phyloP scores from a whole-genome alignment of 1,140 invertebrate species.

The Drosophila chauvacae region DNA sequence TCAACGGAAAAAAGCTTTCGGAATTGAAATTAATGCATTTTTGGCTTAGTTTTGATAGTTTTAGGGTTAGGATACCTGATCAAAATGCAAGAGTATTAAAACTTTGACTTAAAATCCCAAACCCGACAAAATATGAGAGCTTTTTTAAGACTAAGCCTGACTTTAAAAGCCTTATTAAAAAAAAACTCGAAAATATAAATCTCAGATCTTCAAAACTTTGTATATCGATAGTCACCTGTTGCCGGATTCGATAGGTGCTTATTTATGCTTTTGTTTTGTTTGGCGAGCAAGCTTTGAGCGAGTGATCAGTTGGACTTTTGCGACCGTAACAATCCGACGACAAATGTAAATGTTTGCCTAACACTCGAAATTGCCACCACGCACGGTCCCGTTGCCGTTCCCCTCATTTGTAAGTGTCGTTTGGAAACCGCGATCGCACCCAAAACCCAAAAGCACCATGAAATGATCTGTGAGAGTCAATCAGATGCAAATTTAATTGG shows the following conservation, averaged over 20 bases:
- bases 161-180: background rate
- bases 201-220: background rate
- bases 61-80: background rate
- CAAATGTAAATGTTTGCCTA: conserved; percentile 23
- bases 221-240: conserved; percentile 14
- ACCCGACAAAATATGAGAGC: no score
- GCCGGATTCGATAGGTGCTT: conserved; percentile 15
- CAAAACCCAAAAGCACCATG: conserved; percentile 17
- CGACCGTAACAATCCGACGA: conserved; percentile 12
- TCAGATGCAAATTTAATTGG: conserved; percentile 43
- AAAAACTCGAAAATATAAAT: background rate
- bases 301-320: conserved; percentile 48
- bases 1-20: background rate
- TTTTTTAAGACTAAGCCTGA: background rate
- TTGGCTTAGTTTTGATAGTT: background rate
- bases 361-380: conserved; percentile 19
- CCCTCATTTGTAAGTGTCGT: conserved; percentile 27
- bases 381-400: conserved; percentile 1
- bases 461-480: conserved; percentile 17
- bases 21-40: no score
- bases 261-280: conserved; percentile 25
- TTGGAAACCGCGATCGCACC: conserved; percentile 15
- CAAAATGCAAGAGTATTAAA: background rate
- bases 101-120: background rate
- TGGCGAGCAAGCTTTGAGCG: conserved; percentile 23